A percentile compares a stretch with the other conserved stretches of the same genome.
Evolutionary conservation across 2,888 invertebrate species (phyloP).

Genomic region (Ptychoptera albimana): DNA sequence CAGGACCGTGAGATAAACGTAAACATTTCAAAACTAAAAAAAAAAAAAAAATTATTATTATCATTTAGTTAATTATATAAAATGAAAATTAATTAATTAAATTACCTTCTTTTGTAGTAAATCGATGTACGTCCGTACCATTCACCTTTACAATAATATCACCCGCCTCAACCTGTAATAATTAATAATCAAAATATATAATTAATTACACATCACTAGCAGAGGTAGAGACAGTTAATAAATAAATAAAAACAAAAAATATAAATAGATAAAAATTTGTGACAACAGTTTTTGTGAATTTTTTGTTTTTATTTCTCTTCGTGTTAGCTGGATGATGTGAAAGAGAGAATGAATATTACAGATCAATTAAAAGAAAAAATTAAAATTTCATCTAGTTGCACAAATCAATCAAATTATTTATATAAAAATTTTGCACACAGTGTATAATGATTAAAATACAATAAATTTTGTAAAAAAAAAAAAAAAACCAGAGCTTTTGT

Average conservation of each 20-base stretch:
- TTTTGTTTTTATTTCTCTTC: too few species aligned
- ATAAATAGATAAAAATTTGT: not conserved
- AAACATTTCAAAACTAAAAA: slow-evolving; percentile 85
- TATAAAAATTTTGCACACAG: too few species aligned
- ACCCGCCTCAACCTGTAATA: slow-evolving; percentile 78
- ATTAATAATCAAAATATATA: slow-evolving; percentile 11
- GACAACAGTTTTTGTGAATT: too few species aligned
- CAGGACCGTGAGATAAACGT: slow-evolving; percentile 77
- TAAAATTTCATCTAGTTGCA: too few species aligned
- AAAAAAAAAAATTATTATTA: slow-evolving; percentile 17
- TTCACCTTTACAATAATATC: slow-evolving; percentile 88
- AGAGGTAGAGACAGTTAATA: not conserved
- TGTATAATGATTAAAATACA: too few species aligned
- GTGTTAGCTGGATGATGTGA: too few species aligned
- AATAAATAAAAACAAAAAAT: not conserved
- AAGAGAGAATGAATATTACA: too few species aligned
- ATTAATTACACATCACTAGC: not conserved
- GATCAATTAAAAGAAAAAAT: too few species aligned
- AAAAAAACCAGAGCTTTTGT: too few species aligned
- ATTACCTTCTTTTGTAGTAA: slow-evolving; percentile 84
- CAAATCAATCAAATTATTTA: too few species aligned
- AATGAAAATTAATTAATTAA: not conserved
- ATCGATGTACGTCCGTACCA: slow-evolving; percentile 82
- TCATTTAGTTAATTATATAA: slow-evolving; percentile 8
- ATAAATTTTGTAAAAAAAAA: too few species aligned